Conservation (phyloP, 2,888 invertebrate species). For the Podotricha telesiphe region DNA sequence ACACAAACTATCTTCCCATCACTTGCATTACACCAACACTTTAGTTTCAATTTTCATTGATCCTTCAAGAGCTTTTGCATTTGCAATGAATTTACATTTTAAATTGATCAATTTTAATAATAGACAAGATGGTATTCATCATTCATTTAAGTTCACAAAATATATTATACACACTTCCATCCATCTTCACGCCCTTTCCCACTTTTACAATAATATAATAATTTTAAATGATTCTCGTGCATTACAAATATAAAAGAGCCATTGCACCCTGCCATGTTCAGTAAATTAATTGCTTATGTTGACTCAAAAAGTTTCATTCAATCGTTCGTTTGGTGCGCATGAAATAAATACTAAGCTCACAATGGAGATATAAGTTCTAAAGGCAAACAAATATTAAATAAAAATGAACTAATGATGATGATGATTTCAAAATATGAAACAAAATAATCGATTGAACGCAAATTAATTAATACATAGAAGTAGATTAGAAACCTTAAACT, state of each 20-base stretch:
- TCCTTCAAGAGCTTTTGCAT: constrained; percentile 10
- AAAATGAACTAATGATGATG: constrained; percentile 29
- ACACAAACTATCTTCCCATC: constrained; percentile 5
- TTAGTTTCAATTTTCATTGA: constrained; percentile 17
- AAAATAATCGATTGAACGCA: constrained; percentile 27
- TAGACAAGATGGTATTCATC: not conserved
- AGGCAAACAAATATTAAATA: constrained; percentile 33
- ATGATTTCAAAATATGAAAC: constrained; percentile 28
- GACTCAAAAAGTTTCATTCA: not conserved
- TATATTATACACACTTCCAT: not conserved
- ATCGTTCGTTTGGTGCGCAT: not conserved
- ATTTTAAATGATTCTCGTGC: constrained; percentile 1
- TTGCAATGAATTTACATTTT: constrained; percentile 7
- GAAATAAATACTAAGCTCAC: constrained; percentile 29
- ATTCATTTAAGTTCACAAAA: not conserved
- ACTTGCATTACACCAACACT: not conserved
- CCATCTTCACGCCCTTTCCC: not conserved
- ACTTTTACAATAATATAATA: not conserved
- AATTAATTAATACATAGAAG: constrained; percentile 30
- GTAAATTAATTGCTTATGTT: not conserved
- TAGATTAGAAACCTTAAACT: constrained; percentile 59
- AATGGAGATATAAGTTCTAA: constrained; percentile 19
- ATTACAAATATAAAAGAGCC: constrained; percentile 25
- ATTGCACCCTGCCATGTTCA: not conserved
- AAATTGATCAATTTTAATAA: constrained; percentile 10